Evolutionary conservation across 2,113 vertebrate genomes (phyloP).

Genomic region (Stomatorhinus ivindoensis): DNA sequence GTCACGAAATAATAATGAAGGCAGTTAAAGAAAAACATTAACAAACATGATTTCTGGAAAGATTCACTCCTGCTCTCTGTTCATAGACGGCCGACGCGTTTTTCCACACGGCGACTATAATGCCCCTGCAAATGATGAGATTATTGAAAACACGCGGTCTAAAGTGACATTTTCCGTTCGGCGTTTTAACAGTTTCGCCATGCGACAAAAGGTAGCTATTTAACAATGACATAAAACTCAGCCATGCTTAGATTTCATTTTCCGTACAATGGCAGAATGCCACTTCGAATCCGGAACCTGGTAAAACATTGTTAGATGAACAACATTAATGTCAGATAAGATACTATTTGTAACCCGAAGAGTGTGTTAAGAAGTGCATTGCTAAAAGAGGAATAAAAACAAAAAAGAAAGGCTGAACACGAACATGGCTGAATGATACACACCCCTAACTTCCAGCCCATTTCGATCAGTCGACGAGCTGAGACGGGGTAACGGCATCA

Average conservation of each 20-base stretch:
- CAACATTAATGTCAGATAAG: background rate
- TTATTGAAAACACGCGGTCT: background rate
- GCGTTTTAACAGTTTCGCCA: background rate
- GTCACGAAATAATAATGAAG: background rate
- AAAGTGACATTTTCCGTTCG: background rate
- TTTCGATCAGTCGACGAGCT: background rate
- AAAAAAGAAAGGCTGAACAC: background rate
- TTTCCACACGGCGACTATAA: background rate
- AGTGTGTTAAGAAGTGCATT: background rate
- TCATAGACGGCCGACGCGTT: background rate
- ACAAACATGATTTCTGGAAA: background rate
- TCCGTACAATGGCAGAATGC: background rate
- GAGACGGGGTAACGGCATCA: background rate
- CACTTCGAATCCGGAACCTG: background rate
- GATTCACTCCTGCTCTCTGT: background rate
- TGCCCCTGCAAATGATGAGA: background rate
- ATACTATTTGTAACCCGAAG: background rate
- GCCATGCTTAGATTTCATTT: background rate
- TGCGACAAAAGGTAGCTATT: background rate
- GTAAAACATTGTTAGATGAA: background rate
- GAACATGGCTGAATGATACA: background rate
- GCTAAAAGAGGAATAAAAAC: background rate
- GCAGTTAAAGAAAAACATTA: background rate
- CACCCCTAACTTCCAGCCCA: background rate
- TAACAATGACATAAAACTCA: background rate